Evolutionary conservation across 2,113 vertebrate genomes (phyloP), one percentile per base, ranked within the genome.

Genomic region (Pteronura brasiliensis): DNA sequence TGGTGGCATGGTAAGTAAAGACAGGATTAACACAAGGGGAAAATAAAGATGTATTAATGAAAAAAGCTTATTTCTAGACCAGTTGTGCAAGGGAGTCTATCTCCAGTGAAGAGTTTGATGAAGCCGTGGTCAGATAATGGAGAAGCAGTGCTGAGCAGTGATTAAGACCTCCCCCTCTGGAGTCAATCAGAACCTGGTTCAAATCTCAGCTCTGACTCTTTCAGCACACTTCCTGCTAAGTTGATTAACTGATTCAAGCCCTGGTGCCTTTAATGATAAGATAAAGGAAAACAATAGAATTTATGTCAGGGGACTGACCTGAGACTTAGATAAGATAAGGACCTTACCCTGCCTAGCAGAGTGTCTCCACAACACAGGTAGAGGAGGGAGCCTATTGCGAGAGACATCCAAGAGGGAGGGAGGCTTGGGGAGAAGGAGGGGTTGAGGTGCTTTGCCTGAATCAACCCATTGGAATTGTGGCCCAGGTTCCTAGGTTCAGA

Each of bases 381-480:
- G 7, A 31, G 25, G 31, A 34, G 67, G 31, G 18, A 49, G 7
- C 25, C 31, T 14, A 3, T 1, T 44, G 72, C 20, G n/a, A 87
- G 27, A 85, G 42, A 17, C 23, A 36, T 21, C 4, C 4, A 57
- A 13, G 27, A 65, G 49, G 71, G 4, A 67, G 27, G 31, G 29
- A 42, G 18, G 61, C 25, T 0, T 0, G 4, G 6, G 6, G 31
- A 42, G 11, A 4, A 1, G 44, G 2, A 72, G 23, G 1, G 3
- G 1, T 74, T 21, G 21, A 20, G 11, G 8, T 42, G 0, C 36
- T 4, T 94, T 61, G 21, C 31, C 17, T 39, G 31, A 97, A 57
- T 25, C 13, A 7, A 5, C 49, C 27, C 6, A 42, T 36, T 10
- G 57, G 81, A 86, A 69, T 4, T 72, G 72, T 92, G 44, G 14